Evolutionary conservation across 2,797 vertebrate genomes (phyloP).

Genomic region (Myripristis jacobus): DNA sequence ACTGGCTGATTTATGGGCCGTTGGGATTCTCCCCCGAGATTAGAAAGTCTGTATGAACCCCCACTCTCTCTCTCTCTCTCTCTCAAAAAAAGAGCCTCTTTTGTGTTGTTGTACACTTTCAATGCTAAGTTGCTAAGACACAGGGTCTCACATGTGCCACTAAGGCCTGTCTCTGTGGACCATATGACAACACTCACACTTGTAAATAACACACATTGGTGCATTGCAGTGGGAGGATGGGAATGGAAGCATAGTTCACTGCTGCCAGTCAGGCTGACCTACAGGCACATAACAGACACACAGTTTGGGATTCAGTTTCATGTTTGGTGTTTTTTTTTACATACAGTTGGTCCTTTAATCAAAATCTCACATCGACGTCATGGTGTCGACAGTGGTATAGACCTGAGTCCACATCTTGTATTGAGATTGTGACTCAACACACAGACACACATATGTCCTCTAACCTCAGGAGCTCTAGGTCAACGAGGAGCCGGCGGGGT

Average conservation of each 20-base stretch:
- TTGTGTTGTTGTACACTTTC: slow-evolving; percentile 75
- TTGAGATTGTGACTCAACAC: too few species aligned
- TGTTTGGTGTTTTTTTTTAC: not conserved
- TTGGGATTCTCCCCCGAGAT: slow-evolving; percentile 77
- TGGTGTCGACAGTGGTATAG: not conserved
- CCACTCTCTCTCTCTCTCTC: too few species aligned
- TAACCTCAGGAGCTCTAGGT: slow-evolving; percentile 18
- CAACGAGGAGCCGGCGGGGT: slow-evolving; percentile 41
- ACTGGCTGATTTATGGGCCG: slow-evolving; percentile 83
- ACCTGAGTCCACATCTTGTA: not conserved
- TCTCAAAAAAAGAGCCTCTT: slow-evolving; percentile 68
- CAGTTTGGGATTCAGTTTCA: not conserved
- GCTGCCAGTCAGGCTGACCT: not conserved
- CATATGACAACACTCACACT: slow-evolving; percentile 29
- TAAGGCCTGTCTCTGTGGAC: slow-evolving; percentile 47
- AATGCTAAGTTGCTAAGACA: slow-evolving; percentile 45
- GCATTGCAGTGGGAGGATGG: slow-evolving; percentile 1
- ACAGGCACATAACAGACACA: not conserved
- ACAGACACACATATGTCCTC: slow-evolving; percentile 13
- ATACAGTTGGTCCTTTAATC: not conserved
- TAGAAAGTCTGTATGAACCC: slow-evolving; percentile 80
- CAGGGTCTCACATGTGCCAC: slow-evolving; percentile 38
- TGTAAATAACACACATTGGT: slow-evolving; percentile 33
- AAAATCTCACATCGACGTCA: not conserved
- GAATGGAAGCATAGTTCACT: slow-evolving; percentile 1